phyloP scores from a whole-genome alignment of 2,113 vertebrate species.

The Oreochromis spilurus region DNA sequence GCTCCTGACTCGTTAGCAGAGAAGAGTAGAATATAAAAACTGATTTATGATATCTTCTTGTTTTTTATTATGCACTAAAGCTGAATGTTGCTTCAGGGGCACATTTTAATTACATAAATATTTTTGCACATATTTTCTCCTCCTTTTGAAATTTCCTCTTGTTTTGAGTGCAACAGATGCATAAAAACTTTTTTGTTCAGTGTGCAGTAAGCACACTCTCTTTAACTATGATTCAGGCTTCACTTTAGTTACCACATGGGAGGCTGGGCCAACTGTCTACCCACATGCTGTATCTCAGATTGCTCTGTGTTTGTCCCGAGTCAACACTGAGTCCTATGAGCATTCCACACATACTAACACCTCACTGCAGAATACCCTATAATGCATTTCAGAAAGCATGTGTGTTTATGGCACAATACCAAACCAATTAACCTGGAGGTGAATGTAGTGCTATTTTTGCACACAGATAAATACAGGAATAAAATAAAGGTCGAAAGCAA shows the following conservation, averaged over 20 bases:
- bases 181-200: neutral
- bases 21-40: neutral
- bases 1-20: neutral
- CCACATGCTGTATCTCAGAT: slow-evolving; percentile 52
- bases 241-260: neutral
- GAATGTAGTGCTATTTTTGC: neutral
- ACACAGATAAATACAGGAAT: neutral
- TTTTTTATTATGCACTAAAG: neutral
- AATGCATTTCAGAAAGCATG: slow-evolving; percentile 51
- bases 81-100: neutral
- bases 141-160: neutral
- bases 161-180: neutral
- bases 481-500: neutral
- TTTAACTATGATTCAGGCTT: neutral
- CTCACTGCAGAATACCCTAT: slow-evolving; percentile 66
- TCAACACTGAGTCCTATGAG: slow-evolving; percentile 64
- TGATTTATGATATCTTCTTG: neutral
- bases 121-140: neutral
- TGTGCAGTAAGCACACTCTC: neutral
- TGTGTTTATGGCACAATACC: slow-evolving; percentile 44
- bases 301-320: slow-evolving; percentile 63
- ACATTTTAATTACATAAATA: neutral
- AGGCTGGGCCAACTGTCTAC: neutral
- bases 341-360: slow-evolving; percentile 73
- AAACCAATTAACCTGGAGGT: slow-evolving; percentile 21